phyloP scores from a whole-genome alignment of 2,113 vertebrate genomes.

The Pangasianodon hypophthalmus region DNA sequence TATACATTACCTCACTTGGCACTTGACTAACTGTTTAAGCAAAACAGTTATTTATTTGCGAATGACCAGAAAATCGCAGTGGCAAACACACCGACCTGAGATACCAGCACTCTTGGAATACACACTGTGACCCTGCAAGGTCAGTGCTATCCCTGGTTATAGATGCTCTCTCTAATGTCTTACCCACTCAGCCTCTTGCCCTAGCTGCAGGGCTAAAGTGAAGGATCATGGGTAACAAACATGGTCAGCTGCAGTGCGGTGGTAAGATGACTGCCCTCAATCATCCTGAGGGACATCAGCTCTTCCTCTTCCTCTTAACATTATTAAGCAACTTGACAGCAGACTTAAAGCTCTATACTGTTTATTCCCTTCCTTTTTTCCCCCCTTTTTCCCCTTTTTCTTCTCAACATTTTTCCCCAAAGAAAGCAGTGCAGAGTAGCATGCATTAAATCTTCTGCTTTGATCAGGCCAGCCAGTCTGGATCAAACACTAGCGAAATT shows the following conservation, averaged over 20 bases:
- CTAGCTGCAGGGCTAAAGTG: slow-evolving; percentile 24
- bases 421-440: slow-evolving; percentile 10
- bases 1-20: background rate
- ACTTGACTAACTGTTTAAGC: background rate
- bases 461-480: slow-evolving; percentile 24
- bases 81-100: background rate
- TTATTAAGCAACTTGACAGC: background rate
- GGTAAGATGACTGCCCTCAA: background rate
- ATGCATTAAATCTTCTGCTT: slow-evolving; percentile 21
- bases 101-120: background rate
- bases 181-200: slow-evolving; percentile 28
- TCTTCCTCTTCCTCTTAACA: background rate
- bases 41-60: background rate
- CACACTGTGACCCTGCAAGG: slow-evolving; percentile 17
- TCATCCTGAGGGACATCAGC: background rate
- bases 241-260: background rate
- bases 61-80: background rate
- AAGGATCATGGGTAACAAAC: slow-evolving; percentile 44
- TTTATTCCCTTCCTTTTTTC: too few species aligned
- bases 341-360: background rate
- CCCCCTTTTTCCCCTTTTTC: background rate
- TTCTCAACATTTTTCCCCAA: background rate
- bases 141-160: background rate
- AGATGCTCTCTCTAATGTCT: slow-evolving; percentile 2
- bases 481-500: slow-evolving; percentile 35